Percentiles rank a stretch among this genome's conserved stretches.
phyloP scores from a whole-genome alignment of 1,140 invertebrate genomes.

The Drosophila cardini region DNA sequence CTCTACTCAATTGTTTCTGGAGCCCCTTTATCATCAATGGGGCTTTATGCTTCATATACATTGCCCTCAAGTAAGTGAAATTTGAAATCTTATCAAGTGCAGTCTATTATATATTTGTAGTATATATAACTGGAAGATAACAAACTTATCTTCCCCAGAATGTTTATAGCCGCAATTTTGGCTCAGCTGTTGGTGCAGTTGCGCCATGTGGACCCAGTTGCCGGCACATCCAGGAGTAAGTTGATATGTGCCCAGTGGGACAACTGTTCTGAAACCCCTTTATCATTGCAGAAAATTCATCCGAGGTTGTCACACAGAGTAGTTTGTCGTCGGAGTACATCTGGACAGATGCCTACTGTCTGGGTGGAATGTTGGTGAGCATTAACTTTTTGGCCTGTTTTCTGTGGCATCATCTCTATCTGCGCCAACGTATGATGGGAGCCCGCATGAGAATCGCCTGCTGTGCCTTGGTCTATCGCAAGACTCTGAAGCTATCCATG shows the following conservation, averaged over 20 bases:
- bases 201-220: constrained; percentile 42
- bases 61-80: constrained; percentile 84
- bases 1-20: constrained; percentile 84
- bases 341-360: constrained; percentile 70
- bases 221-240: not conserved
- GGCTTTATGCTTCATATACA: constrained; percentile 81
- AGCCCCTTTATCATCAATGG: constrained; percentile 84
- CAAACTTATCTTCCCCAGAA: constrained; percentile 58
- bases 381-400: constrained; percentile 78
- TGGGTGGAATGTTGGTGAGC: constrained; percentile 67
- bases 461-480: constrained; percentile 87
- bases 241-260: not conserved
- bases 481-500: constrained; percentile 88
- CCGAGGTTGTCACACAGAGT: not conserved
- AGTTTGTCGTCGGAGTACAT: constrained; percentile 9
- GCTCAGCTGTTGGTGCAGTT: constrained; percentile 84
- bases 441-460: constrained; percentile 86
- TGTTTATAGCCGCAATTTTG: constrained; percentile 85
- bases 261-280: not conserved
- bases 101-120: not conserved
- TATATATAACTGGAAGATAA: constrained; percentile 10
- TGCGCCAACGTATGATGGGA: constrained; percentile 82
- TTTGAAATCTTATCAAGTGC: not conserved
- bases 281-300: not conserved
- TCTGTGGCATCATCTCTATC: constrained; percentile 82